Evolutionary conservation across 2,888 invertebrate genomes (phyloP).

Genomic region (Chrysolina oricalcia): DNA sequence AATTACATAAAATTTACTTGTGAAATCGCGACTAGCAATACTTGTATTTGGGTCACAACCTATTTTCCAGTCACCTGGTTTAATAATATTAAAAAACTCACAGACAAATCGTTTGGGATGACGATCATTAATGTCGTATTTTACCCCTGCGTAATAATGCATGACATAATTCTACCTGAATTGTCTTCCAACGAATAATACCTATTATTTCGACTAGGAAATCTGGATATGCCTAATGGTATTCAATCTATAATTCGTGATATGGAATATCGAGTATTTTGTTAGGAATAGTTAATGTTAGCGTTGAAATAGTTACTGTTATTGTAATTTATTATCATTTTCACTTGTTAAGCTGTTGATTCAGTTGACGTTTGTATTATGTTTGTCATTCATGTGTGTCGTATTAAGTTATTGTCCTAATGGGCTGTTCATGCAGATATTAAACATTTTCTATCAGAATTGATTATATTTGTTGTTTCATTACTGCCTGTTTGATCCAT

Average conservation of each 20-base stretch:
- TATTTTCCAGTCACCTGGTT: not conserved
- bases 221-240: not conserved
- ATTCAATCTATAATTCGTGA: slow-evolving; percentile 4
- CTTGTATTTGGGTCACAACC: no score
- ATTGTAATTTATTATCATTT: slow-evolving; percentile 22
- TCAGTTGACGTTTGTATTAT: slow-evolving; percentile 13
- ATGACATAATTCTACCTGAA: not conserved
- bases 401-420: slow-evolving; percentile 9
- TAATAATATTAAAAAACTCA: not conserved
- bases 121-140: not conserved
- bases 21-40: no score
- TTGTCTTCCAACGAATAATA: not conserved
- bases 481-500: not conserved
- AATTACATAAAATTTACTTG: no score
- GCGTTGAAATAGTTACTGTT: not conserved
- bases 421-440: not conserved
- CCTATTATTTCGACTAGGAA: not conserved
- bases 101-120: not conserved
- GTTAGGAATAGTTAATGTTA: slow-evolving; percentile 20
- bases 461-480: not conserved
- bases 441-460: not conserved
- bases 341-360: slow-evolving; percentile 11
- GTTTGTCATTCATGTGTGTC: slow-evolving; percentile 2
- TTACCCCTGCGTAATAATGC: not conserved
- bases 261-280: slow-evolving; percentile 4